Percentiles rank a stretch among this genome's conserved stretches.
Evolutionary conservation across 2,113 vertebrate species (phyloP).

Genomic region (Orcinus orca): DNA sequence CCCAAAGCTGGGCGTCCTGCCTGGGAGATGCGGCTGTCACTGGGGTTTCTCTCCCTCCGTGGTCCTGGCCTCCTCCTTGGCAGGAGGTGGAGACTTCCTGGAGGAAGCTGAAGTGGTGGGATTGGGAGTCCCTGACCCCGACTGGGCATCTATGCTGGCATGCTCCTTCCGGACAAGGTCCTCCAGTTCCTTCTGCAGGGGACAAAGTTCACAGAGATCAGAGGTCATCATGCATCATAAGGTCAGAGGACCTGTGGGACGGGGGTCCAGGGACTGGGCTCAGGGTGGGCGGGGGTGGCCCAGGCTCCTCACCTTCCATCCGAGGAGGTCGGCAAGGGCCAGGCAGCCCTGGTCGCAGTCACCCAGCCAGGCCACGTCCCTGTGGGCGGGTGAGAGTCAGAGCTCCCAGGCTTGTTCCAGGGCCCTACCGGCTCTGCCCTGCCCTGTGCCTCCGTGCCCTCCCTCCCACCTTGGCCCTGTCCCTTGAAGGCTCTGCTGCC

Average conservation of each 20-base stretch:
- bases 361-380: constrained; percentile 92
- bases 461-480: not conserved
- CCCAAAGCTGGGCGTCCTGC: not conserved
- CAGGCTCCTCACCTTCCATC: constrained; percentile 89
- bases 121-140: not conserved
- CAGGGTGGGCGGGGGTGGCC: not conserved
- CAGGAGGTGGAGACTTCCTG: constrained; percentile 43
- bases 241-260: not conserved
- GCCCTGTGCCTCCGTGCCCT: rapidly evolving
- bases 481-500: not conserved
- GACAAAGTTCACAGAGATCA: not conserved
- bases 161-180: constrained; percentile 89
- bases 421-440: not conserved
- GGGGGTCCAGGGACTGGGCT: not conserved
- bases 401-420: not conserved
- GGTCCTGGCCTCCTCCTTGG: constrained; percentile 39
- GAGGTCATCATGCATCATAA: not conserved
- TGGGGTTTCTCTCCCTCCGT: constrained; percentile 23
- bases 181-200: constrained; percentile 87
- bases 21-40: not conserved
- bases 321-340: constrained; percentile 90
- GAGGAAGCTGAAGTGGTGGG: constrained; percentile 29
- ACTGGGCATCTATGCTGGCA: constrained; percentile 84
- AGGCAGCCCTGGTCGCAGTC: constrained; percentile 92
- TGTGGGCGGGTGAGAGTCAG: constrained; percentile 35